phyloP scores from a whole-genome alignment of 2,888 invertebrate species.

The Standfussiana lucernea region DNA sequence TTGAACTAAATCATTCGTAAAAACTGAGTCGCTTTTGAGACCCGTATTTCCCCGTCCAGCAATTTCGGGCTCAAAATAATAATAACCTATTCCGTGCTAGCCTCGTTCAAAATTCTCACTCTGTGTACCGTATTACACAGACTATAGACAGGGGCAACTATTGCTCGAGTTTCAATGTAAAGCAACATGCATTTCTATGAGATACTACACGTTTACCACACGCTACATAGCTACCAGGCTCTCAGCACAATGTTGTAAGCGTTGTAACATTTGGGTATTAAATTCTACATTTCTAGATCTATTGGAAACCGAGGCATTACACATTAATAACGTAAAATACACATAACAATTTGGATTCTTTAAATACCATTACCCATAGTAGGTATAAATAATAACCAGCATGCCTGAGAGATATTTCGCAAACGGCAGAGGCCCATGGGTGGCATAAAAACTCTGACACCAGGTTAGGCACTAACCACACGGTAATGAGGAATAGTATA shows the following conservation, averaged over 20 bases:
- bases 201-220: constrained; percentile 30
- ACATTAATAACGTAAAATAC: not conserved
- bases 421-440: too few relatives aligned
- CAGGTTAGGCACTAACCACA: too few relatives aligned
- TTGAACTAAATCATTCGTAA: not conserved
- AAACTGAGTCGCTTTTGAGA: not conserved
- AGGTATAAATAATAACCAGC: not conserved
- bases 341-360: not conserved
- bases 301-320: constrained; percentile 1
- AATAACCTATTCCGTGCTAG: not conserved
- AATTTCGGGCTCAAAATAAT: not conserved
- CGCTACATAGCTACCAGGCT: constrained; percentile 11
- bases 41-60: not conserved
- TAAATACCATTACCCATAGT: not conserved
- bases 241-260: constrained; percentile 3
- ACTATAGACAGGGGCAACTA: constrained; percentile 6
- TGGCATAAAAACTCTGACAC: too few relatives aligned
- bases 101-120: not conserved
- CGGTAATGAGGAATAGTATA: too few relatives aligned
- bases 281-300: constrained; percentile 16
- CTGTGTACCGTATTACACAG: constrained; percentile 15
- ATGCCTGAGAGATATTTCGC: too few relatives aligned
- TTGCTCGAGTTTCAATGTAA: constrained; percentile 44
- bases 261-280: constrained; percentile 28
- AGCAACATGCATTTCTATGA: constrained; percentile 52